A percentile compares a stretch with the other conserved stretches of the same genome.
Conservation (phyloP, 2,113 vertebrate genomes). For the Etia nguti region DNA sequence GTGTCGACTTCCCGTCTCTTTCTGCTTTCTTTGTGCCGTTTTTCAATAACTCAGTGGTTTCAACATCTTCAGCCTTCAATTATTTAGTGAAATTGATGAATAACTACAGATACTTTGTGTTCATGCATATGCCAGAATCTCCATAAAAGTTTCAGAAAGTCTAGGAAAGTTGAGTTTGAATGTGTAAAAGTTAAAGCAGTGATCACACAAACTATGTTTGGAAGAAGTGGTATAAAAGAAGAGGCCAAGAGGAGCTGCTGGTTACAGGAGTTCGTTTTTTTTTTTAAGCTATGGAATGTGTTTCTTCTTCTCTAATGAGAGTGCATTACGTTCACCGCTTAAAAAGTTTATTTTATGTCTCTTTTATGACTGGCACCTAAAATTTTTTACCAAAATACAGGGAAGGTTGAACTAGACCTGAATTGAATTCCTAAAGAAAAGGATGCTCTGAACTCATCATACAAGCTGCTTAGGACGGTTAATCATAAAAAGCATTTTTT, state of each 20-base stretch:
- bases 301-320: neutral
- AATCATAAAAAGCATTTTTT: neutral
- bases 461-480: neutral
- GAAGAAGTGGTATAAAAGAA: neutral
- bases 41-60: neutral
- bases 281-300: neutral
- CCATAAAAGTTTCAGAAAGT: neutral
- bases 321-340: neutral
- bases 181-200: neutral
- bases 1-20: neutral
- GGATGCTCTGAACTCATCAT: neutral
- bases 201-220: neutral
- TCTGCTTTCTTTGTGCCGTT: neutral
- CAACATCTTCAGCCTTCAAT: neutral
- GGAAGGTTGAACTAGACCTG: neutral
- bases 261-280: neutral
- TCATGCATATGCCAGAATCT: neutral
- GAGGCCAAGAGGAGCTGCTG: neutral
- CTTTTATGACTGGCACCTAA: neutral
- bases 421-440: neutral
- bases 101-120: neutral
- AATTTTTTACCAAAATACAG: neutral
- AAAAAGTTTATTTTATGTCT: neutral
- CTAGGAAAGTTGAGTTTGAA: neutral
- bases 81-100: neutral